phyloP scores from a whole-genome alignment of 30 jellyfish, hydroid and myxozoan genomes.

The Mastigias papua region DNA sequence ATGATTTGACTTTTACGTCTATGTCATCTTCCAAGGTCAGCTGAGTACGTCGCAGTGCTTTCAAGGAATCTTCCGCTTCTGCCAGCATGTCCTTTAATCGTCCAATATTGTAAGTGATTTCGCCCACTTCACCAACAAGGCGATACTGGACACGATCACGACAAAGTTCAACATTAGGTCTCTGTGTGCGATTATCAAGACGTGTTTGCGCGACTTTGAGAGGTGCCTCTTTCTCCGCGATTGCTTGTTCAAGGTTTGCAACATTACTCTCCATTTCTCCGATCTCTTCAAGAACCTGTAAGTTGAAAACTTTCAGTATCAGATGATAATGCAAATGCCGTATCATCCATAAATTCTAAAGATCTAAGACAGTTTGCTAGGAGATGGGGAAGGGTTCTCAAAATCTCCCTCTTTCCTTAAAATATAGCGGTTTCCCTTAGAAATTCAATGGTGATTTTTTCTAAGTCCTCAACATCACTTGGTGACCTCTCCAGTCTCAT shows the following conservation, averaged over 20 bases:
- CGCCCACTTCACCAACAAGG: slow-evolving; percentile 89
- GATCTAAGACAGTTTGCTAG: too few relatives aligned
- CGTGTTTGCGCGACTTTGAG: slow-evolving; percentile 93
- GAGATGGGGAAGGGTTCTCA: too few relatives aligned
- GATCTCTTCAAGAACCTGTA: slow-evolving; percentile 83
- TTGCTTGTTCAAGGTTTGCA: slow-evolving; percentile 73
- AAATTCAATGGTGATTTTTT: too few relatives aligned
- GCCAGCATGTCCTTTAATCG: slow-evolving; percentile 75
- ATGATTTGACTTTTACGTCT: slow-evolving; percentile 81
- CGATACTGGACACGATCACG: slow-evolving; percentile 93
- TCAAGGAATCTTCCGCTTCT: slow-evolving; percentile 79
- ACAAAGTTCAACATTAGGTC: slow-evolving; percentile 95
- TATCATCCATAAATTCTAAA: too few relatives aligned
- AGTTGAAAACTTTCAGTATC: neutral
- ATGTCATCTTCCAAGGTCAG: slow-evolving; percentile 87
- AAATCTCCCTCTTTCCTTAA: too few relatives aligned
- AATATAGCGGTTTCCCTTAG: too few relatives aligned
- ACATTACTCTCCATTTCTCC: slow-evolving; percentile 87
- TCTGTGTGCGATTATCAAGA: slow-evolving; percentile 84
- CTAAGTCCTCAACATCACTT: too few relatives aligned
- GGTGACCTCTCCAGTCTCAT: too few relatives aligned
- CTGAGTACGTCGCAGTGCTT: slow-evolving; percentile 83
- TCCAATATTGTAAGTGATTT: slow-evolving; percentile 75
- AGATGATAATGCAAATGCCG: too few relatives aligned
- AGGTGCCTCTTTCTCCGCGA: slow-evolving; percentile 91